phyloP scores from a whole-genome alignment of 2,888 invertebrate genomes.

The Platycheirus rosarum region DNA sequence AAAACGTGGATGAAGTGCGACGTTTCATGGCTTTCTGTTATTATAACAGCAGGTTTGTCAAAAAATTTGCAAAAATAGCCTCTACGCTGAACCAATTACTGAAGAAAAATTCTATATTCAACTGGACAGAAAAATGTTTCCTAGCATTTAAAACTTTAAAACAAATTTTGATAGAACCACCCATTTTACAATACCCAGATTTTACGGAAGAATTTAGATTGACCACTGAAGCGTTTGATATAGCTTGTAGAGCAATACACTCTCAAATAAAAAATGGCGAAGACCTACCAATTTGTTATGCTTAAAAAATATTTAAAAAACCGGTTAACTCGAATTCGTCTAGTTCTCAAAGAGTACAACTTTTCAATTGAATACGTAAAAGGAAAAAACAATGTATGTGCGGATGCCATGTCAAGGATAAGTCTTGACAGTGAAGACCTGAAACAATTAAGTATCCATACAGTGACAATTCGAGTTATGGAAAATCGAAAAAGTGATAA shows the following conservation, averaged over 20 bases:
- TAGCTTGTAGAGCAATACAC: slow-evolving; percentile 75
- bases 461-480: slow-evolving; percentile 1
- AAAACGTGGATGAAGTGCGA: slow-evolving; percentile 56
- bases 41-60: no score
- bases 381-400: slow-evolving; percentile 1
- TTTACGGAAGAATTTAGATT: slow-evolving; percentile 17
- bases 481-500: background rate
- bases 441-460: slow-evolving; percentile 5
- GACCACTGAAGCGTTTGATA: slow-evolving; percentile 77
- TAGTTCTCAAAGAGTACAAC: slow-evolving; percentile 76
- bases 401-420: slow-evolving; percentile 7
- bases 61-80: no score
- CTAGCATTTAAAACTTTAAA: background rate
- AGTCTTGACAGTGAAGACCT: slow-evolving; percentile 4
- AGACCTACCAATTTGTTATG: slow-evolving; percentile 76
- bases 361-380: slow-evolving; percentile 60
- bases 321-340: slow-evolving; percentile 75
- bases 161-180: background rate
- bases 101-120: background rate
- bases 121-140: background rate
- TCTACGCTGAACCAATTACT: slow-evolving; percentile 28
- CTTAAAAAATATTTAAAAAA: slow-evolving; percentile 66
- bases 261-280: slow-evolving; percentile 72
- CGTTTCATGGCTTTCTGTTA: slow-evolving; percentile 73
- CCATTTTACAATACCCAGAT: background rate